These are phyloP conservation scores for Staurois parvus DNA, from an alignment of 2,797 vertebrate species.

Conservation along the genomic window DNA sequence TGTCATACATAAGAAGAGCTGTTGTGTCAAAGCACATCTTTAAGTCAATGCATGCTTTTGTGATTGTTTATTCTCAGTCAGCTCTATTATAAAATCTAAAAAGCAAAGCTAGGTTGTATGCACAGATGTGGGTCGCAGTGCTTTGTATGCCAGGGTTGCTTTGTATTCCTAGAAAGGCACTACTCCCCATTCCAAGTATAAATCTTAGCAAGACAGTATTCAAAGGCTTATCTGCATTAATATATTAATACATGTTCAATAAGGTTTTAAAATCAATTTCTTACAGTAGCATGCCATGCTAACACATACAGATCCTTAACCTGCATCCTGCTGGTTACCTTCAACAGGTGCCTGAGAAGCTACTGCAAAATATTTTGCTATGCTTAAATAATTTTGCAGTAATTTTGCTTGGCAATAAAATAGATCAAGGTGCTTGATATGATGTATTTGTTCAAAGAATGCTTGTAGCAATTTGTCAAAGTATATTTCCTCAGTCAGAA, in stretches of 20 bases:
- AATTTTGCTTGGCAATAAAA: conserved; percentile 59
- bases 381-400: conserved; percentile 61
- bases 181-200: neutral
- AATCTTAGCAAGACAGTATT: neutral
- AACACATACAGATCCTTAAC: neutral
- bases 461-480: conserved; percentile 65
- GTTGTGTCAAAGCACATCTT: too few species aligned
- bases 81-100: too few species aligned
- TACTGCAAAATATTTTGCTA: conserved; percentile 45
- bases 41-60: neutral
- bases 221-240: neutral
- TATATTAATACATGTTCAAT: neutral
- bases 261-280: neutral
- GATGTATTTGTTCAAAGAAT: conserved; percentile 64
- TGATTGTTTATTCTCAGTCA: neutral
- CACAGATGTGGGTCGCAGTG: too few species aligned
- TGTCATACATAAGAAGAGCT: too few species aligned
- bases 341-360: conserved; percentile 2
- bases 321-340: neutral
- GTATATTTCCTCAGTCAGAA: conserved; percentile 67
- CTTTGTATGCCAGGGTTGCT: neutral
- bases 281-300: neutral
- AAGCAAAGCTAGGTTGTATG: too few species aligned
- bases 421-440: conserved; percentile 64
- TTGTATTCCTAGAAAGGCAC: neutral